Base-by-base conservation (phyloP, 2,888 invertebrate species). In the Pecten maximus region DNA sequence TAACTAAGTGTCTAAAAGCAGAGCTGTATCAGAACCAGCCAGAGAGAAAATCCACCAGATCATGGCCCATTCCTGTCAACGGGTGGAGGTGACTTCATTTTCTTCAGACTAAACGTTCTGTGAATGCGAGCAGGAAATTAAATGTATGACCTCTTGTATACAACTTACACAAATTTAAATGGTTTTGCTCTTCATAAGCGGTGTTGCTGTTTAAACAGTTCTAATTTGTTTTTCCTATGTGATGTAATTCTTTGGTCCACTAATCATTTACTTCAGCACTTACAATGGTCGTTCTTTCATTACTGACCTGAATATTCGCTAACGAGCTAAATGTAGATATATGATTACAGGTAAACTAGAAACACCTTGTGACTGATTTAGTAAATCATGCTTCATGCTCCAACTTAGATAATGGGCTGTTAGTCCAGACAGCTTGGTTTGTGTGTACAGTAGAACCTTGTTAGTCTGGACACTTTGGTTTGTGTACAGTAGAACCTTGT, bases 51-150 rank as follows among this genome's bases (percentile, higher is more conserved):
- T 2, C 35, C 28, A 3, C 35, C 15, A 74, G 74, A 74, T 23
- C 74, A 35, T 74, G 74, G 23, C 74, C 74, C 23, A 23, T 74
- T 74, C 10, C 74, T 74, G 74, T 74, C 74, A 35, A 74, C 74
- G 35, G 28, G 74, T 28, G 3, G 2, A 28, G 35, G 74, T 28
- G 35, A 74, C 74, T 74, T 74, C 28, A 35, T 74, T 74, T 74
- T 28, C 74, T 35, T 35, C 74, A 35, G 35, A 74, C 74, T 74
- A 74, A 74, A 74, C 35, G 74, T 28, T 74, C 74, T 74, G 35
- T 74, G 74, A 74, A 74, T 74, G 74, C 35, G 6, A 74, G 23
- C 74, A 74, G 74, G 74, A 74, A 74, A 74, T 74, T 74, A 74
- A 74, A 74, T 74, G 6, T 28, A 74, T 10, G 74, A 74, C 74